phyloP scores from a whole-genome alignment of 2,113 vertebrate species.

The Spilogale gracilis region DNA sequence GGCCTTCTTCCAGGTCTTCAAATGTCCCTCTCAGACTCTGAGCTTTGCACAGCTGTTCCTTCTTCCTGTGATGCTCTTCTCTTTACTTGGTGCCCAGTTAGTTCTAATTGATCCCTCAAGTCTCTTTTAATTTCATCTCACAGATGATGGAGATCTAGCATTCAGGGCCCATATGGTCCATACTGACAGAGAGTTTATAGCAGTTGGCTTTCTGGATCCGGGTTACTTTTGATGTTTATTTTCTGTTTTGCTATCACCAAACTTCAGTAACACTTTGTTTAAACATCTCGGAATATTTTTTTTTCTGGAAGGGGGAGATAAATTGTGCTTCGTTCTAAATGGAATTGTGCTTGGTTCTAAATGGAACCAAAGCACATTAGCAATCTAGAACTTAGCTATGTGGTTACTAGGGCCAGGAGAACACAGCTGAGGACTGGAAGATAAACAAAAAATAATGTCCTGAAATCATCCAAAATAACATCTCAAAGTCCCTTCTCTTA shows the following conservation, averaged over 20 bases:
- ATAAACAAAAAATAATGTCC: neutral
- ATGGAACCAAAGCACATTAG: neutral
- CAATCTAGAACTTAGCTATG: neutral
- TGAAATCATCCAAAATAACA: neutral
- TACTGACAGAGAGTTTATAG: neutral
- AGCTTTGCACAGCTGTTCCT: neutral
- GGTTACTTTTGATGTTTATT: neutral
- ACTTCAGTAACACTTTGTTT: slow-evolving; percentile 32
- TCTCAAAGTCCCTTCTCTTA: neutral
- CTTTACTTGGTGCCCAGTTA: neutral
- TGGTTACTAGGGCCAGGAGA: neutral
- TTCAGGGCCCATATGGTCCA: neutral
- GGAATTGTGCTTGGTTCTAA: neutral
- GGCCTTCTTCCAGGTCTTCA: neutral
- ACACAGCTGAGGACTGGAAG: neutral
- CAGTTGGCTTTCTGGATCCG: neutral
- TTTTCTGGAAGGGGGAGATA: neutral
- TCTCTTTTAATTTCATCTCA: neutral
- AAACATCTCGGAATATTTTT: neutral
- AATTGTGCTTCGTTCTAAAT: neutral
- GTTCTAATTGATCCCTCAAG: neutral
- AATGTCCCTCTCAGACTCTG: neutral
- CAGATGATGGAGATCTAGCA: too few relatives aligned
- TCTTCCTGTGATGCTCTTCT: neutral
- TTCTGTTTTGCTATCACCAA: neutral